These are phyloP conservation scores for Falco concolor DNA, from an alignment of 2,797 vertebrate genomes.

Conservation along the genomic window DNA sequence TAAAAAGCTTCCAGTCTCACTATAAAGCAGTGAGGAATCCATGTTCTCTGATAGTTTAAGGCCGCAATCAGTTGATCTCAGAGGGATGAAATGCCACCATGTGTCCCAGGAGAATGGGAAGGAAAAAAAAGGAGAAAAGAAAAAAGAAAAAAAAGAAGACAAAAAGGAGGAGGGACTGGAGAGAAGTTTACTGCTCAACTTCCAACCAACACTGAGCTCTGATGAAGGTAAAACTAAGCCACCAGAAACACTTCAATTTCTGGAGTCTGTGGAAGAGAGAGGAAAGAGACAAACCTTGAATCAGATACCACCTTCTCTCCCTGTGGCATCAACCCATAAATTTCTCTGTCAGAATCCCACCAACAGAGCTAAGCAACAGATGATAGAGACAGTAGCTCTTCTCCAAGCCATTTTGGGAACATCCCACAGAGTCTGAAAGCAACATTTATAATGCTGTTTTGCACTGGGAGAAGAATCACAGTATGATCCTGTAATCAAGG, in stretches of 20 bases:
- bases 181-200: neutral
- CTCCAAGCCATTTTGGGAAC: neutral
- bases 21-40: neutral
- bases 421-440: neutral
- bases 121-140: neutral
- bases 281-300: neutral
- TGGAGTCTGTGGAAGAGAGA: neutral
- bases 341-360: neutral
- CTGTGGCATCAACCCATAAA: neutral
- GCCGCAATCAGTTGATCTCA: neutral
- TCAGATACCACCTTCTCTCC: neutral
- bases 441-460: neutral
- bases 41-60: neutral
- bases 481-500: conserved; percentile 9
- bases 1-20: neutral
- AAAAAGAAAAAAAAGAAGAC: neutral
- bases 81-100: neutral
- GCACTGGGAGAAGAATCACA: conserved; percentile 8
- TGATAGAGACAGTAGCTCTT: neutral
- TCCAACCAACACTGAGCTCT: neutral
- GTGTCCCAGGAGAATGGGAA: neutral
- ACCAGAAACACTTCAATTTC: neutral
- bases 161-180: fast-evolving
- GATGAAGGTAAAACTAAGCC: neutral
- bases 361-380: neutral